Conservation (phyloP, 2,113 vertebrate species). For the Struthidea cinerea region DNA sequence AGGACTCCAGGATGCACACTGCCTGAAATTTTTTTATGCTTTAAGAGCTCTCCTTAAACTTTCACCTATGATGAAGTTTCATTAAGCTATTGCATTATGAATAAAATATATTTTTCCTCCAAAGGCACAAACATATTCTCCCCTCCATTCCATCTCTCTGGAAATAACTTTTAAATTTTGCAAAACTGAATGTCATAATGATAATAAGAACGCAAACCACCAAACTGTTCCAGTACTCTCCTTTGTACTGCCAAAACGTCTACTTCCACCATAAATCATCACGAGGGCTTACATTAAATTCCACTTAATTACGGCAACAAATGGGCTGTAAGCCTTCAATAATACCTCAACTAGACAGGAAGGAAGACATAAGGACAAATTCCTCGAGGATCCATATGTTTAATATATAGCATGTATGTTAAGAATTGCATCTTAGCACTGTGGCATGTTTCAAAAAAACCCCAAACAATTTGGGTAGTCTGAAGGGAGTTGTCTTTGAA, state of each 20-base stretch:
- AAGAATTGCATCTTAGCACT: not conserved
- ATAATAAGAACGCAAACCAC: not conserved
- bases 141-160: not conserved
- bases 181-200: not conserved
- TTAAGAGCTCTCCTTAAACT: not conserved
- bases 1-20: not conserved
- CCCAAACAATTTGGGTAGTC: not conserved
- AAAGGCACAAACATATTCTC: not conserved
- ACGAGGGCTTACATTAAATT: not conserved
- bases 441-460: not conserved
- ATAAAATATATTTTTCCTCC: not conserved
- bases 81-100: not conserved
- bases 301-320: not conserved
- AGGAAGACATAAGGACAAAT: not conserved
- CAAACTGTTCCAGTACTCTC: not conserved
- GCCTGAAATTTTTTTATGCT: not conserved
- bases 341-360: not conserved
- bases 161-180: not conserved
- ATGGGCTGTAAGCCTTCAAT: not conserved
- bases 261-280: not conserved
- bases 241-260: not conserved
- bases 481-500: not conserved
- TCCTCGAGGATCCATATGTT: not conserved
- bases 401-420: not conserved
- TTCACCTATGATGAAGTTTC: not conserved